Evolutionary conservation across 2,888 invertebrate species (phyloP), one percentile per base, ranked within the genome.

Genomic region (Ochropacha duplaris): DNA sequence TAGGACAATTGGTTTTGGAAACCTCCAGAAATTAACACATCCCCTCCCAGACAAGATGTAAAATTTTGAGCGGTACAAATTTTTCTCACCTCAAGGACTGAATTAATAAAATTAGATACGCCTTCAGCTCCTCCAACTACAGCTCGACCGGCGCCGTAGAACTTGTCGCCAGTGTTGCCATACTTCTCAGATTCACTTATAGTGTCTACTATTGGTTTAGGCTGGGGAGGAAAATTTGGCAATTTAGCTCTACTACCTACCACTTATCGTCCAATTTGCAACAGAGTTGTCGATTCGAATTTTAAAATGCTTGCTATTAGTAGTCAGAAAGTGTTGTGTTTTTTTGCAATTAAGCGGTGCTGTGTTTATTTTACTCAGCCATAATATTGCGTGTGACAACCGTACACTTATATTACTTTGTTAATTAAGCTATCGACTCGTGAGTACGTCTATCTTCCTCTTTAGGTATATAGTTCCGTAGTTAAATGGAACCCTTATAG

Each of bases 161-260:
- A 95, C 77, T 94, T 94, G 70, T 95, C 96, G 0, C 95, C 97
- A 55, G 90, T 93, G 77, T 97, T 97, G 22, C 97, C 97, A 78
- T 96, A 97, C 76, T 96, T 97, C 55, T 97, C 96, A 55, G 95
- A 93, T 80, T 97, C 96, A 50, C 86, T 90, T 67, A 96, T 95
- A 4, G 94, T 94, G 72, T 97, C 97, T 24, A 97, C 94, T 60
- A 97, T 90, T 0, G 97, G 96, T 65, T 94, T 93, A 0, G 96
- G 96, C 93, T 94, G 77, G 22, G 66, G 59, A 68, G 67, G 61
- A 26, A 50, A 12, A 54, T 50, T 22, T 9, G 50, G 9, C 44
- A 19, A 44, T 44, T 44, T 19, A 19, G n/a, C 44, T 44, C 19
- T 44, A 44, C 44, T 9, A 9, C 19, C 12, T n/a, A n/a, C n/a